Percentiles rank a stretch among this genome's conserved stretches.
Evolutionary conservation across 2,797 vertebrate species (phyloP).

Genomic region (Anolis apletophallus): DNA sequence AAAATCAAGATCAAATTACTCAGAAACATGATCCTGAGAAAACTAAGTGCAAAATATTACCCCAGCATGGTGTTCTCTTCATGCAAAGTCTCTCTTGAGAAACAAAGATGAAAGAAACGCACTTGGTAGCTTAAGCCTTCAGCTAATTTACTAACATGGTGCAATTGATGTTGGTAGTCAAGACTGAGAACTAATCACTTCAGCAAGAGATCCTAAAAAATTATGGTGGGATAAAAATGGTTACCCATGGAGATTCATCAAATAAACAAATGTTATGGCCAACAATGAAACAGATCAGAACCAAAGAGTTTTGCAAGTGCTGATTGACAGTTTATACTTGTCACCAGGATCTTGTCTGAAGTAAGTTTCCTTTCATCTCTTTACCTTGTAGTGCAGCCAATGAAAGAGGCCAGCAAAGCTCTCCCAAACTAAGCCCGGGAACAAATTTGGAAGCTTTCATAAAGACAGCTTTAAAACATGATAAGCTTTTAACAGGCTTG

Average conservation of each 20-base stretch:
- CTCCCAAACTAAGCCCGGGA: neutral
- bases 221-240: constrained; percentile 38
- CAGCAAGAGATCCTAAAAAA: constrained; percentile 52
- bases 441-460: neutral
- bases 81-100: constrained; percentile 60
- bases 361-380: neutral
- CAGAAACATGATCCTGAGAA: constrained; percentile 67
- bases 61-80: constrained; percentile 70
- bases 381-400: neutral
- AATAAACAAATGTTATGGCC: constrained; percentile 20
- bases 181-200: constrained; percentile 71
- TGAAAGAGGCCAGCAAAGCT: neutral
- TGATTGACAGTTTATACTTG: neutral
- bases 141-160: constrained; percentile 63
- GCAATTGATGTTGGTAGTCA: constrained; percentile 69
- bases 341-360: neutral
- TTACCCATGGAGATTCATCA: constrained; percentile 62
- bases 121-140: constrained; percentile 56
- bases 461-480: neutral
- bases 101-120: constrained; percentile 66
- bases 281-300: constrained; percentile 8
- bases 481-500: neutral
- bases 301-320: constrained; percentile 18
- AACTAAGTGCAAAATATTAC: constrained; percentile 69
- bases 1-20: constrained; percentile 40